These are phyloP conservation scores for Drosophila gaucha DNA, from an alignment of 2,888 invertebrate genomes.

Conservation along the genomic window DNA sequence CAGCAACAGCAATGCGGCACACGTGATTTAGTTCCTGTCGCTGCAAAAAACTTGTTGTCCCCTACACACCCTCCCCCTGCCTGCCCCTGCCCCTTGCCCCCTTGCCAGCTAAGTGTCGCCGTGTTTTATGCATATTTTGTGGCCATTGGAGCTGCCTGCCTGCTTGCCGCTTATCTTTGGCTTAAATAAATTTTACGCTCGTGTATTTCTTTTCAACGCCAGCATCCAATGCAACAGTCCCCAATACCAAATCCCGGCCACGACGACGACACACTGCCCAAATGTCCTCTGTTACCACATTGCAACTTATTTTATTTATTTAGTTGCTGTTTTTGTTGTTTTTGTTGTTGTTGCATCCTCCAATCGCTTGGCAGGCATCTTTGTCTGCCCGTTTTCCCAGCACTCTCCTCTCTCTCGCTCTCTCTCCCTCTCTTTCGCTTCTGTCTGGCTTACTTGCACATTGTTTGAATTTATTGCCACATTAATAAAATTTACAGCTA, in stretches of 20 bases:
- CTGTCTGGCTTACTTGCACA: conserved; percentile 56
- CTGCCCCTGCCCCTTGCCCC: neutral
- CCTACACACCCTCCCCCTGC: neutral
- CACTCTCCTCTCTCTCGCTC: neutral
- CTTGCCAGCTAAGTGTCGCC: conserved; percentile 41
- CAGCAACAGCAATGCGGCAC: conserved; percentile 50
- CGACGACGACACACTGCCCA: conserved; percentile 71
- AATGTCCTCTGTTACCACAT: conserved; percentile 73
- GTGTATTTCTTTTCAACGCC: conserved; percentile 79
- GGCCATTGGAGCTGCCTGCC: conserved; percentile 54
- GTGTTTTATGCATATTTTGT: conserved; percentile 71
- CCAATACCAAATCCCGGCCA: conserved; percentile 29
- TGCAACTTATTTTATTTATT: conserved; percentile 39
- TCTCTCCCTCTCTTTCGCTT: neutral
- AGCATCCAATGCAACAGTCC: conserved; percentile 40
- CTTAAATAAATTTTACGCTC: conserved; percentile 78
- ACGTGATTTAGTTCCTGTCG: conserved; percentile 80
- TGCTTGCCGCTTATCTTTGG: conserved; percentile 70
- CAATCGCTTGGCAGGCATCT: conserved; percentile 60
- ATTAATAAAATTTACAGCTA: conserved; percentile 81
- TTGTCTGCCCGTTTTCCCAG: conserved; percentile 43
- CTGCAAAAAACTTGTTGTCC: conserved; percentile 73
- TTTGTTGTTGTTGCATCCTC: conserved; percentile 40
- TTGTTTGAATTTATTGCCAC: conserved; percentile 75
- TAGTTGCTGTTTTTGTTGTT: conserved; percentile 24